Evolutionary conservation across 1,140 invertebrate species (phyloP).

Genomic region (Cydia strobilella): DNA sequence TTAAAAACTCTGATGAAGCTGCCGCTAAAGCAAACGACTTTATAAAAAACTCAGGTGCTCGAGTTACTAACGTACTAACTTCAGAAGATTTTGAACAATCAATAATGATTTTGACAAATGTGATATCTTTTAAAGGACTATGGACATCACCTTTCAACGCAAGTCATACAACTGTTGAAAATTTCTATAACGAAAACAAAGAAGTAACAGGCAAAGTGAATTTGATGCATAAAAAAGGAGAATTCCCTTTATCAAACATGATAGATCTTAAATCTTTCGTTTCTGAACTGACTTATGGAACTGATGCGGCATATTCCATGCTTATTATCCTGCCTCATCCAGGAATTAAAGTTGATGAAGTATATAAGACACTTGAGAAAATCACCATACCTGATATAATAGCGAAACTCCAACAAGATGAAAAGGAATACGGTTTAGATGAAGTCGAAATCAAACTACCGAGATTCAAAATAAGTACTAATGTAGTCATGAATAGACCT

Average conservation of each 20-base stretch:
- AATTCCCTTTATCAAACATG: conserved; percentile 77
- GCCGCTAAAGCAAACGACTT: conserved; percentile 53
- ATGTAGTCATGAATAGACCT: conserved; percentile 81
- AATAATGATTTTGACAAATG: conserved; percentile 87
- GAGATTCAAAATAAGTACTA: conserved; percentile 84
- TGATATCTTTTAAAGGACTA: conserved; percentile 90
- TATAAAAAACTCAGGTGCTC: conserved; percentile 59
- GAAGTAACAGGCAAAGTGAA: conserved; percentile 77
- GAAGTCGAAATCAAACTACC: conserved; percentile 85
- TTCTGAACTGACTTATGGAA: conserved; percentile 81
- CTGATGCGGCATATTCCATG: conserved; percentile 65
- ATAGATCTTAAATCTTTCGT: conserved; percentile 77
- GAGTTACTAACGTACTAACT: conserved; percentile 62
- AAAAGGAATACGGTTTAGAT: conserved; percentile 71
- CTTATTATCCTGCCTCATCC: conserved; percentile 59
- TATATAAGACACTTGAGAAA: conserved; percentile 53
- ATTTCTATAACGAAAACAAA: conserved; percentile 80
- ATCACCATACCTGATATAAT: conserved; percentile 63
- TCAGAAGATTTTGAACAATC: conserved; percentile 80
- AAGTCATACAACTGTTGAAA: conserved; percentile 79
- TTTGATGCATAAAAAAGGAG: conserved; percentile 82
- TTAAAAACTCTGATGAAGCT: conserved; percentile 58
- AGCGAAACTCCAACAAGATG: conserved; percentile 66
- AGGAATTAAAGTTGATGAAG: conserved; percentile 50
- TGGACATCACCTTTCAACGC: conserved; percentile 87